Percentiles rank a stretch among this genome's conserved stretches.
These are phyloP conservation scores for Tupaia tana DNA, from an alignment of 2,113 vertebrate genomes.

Conservation along the genomic window DNA sequence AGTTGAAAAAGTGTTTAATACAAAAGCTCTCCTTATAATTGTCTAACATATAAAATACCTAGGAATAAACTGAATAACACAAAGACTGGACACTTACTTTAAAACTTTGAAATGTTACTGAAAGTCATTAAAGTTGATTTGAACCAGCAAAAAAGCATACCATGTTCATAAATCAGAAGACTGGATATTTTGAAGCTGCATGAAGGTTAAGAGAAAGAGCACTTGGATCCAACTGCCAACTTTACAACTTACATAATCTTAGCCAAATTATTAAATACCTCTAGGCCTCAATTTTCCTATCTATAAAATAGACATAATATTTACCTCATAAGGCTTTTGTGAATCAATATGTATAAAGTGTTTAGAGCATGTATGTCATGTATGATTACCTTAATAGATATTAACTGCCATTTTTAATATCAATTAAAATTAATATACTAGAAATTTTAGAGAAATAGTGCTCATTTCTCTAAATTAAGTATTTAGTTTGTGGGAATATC, in stretches of 20 bases:
- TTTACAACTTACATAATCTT: background rate
- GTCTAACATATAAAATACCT: background rate
- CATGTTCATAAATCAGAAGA: background rate
- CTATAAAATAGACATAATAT: background rate
- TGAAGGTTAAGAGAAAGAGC: background rate
- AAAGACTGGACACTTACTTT: background rate
- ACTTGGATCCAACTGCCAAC: background rate
- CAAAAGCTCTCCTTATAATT: conserved; percentile 10
- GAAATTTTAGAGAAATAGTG: too few species aligned
- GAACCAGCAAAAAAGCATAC: background rate
- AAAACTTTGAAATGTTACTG: background rate
- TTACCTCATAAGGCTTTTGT: background rate
- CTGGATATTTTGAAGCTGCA: background rate
- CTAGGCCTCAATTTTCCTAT: background rate
- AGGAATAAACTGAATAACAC: conserved; percentile 7
- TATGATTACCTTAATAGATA: background rate
- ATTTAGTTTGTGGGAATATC: background rate
- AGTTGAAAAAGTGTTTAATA: conserved; percentile 15
- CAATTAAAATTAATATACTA: too few species aligned
- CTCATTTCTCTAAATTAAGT: conserved; percentile 2
- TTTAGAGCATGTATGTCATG: background rate
- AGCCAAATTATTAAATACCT: background rate
- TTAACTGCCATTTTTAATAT: conserved; percentile 34
- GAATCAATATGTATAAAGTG: background rate
- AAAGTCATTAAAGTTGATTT: background rate